phyloP scores from a whole-genome alignment of 1,140 invertebrate genomes.

The Apis florea region DNA sequence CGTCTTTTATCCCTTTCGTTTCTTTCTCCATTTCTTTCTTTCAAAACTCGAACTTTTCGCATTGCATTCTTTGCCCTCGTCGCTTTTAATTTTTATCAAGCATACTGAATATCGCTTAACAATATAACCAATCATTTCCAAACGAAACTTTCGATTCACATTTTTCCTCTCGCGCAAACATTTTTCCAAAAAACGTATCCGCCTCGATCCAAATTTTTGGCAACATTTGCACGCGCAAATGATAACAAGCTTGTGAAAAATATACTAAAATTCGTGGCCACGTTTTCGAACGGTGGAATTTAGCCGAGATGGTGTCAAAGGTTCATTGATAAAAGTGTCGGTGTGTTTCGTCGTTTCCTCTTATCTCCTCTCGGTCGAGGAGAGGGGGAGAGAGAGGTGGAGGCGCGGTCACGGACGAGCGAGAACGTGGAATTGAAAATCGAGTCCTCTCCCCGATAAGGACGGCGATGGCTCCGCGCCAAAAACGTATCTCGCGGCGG shows the following conservation, averaged over 20 bases:
- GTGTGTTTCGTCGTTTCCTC: constrained; percentile 8
- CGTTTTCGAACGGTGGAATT: neutral
- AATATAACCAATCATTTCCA: too few species aligned
- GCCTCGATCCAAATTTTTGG: neutral
- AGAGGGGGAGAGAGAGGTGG: neutral
- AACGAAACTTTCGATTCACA: too few species aligned
- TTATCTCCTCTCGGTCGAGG: neutral
- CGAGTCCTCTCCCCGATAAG: constrained; percentile 41
- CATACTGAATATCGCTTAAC: too few species aligned
- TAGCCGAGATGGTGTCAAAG: constrained; percentile 9
- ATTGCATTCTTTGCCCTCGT: too few species aligned
- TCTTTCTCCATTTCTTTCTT: too few species aligned
- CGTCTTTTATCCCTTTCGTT: too few species aligned
- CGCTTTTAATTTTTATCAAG: too few species aligned
- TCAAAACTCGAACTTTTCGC: too few species aligned
- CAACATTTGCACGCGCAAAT: neutral
- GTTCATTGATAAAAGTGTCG: constrained; percentile 52
- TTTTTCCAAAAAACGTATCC: neutral
- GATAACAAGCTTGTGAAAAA: neutral
- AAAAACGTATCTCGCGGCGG: constrained; percentile 4
- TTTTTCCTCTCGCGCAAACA: too few species aligned
- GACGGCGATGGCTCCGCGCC: constrained; percentile 32
- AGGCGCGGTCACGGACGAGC: constrained; percentile 13
- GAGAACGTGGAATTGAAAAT: constrained; percentile 52
- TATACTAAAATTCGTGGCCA: neutral